Base-by-base conservation (phyloP, 1,140 invertebrate species). In the Aphaenogaster floridana region DNA sequence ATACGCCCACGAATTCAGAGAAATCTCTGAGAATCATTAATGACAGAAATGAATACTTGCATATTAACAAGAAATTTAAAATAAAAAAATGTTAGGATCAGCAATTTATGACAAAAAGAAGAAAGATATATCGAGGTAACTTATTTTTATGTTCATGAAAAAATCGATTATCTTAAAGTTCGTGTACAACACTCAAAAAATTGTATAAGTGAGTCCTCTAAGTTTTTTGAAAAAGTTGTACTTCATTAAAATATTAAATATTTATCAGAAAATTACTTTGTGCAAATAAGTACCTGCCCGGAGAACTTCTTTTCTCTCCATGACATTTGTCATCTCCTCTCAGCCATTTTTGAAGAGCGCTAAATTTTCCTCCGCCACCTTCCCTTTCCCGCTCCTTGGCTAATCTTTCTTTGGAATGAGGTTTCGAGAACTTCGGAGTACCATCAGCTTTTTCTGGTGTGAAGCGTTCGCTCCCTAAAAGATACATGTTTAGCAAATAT, bases 1-100 rank as follows among this genome's bases (percentile, higher is more conserved):
- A 98, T 4, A 98, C 97, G 1, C 97, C 97, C 17, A 97, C 96
- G 63, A 97, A 96, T 92, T 97, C 97, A 0, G 97, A 96, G 86
- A 97, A 95, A 91, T 96, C 96, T 81, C 96, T 96, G 89, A 76
- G 81, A 71, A 84, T 86, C 59, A 88, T 74, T 61, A 76, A 64
- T 76, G 28, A 61, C 48, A 36, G 28, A 15, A 7, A 79, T 68
- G 3, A 13, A 48, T 52, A 68, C 17, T 80, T 39, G 8, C 45
- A 15, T 8, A 48, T 50, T 64, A 83, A 59, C 0, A 15, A 1
- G 0, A 66, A 42, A 80, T 5, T 21, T 21, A 39, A 9, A 68
- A 54, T 45, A 28, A 45, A 6, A 34, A 79, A 45, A n/a, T 45
- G 48, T 48, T 4, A 64, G 17, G n/a, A 64, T 54, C 57, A 39